Percentiles rank a stretch among this genome's conserved stretches.
These are phyloP conservation scores for Jaculus jaculus DNA, from an alignment of 2,113 vertebrate genomes.

Conservation along the genomic window DNA sequence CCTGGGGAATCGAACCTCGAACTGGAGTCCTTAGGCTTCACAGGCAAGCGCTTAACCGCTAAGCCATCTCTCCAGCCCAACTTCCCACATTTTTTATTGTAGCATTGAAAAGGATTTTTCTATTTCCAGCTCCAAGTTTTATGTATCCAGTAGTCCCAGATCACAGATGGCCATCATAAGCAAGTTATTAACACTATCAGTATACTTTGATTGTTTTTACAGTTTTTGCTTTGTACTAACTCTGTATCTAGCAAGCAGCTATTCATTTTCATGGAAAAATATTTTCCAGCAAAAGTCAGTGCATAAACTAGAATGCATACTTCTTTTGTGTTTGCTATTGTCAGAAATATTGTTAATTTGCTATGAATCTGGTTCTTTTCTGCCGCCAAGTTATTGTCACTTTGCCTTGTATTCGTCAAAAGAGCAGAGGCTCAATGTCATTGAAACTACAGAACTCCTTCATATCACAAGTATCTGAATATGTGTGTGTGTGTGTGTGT, in stretches of 20 bases:
- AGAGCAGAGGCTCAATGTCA: not conserved
- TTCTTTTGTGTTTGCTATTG: not conserved
- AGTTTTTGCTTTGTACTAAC: constrained; percentile 58
- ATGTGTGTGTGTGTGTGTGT: no score
- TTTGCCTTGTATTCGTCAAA: constrained; percentile 45
- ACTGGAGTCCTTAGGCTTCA: no score
- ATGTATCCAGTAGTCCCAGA: constrained; percentile 59
- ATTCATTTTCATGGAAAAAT: constrained; percentile 49
- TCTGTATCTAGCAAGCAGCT: constrained; percentile 56
- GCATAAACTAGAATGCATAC: not conserved
- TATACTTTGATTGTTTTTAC: constrained; percentile 53
- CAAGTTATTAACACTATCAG: constrained; percentile 65
- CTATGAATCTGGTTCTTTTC: not conserved
- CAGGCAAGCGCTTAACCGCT: no score
- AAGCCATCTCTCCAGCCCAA: no score
- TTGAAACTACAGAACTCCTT: constrained; percentile 33
- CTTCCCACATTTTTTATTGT: constrained; percentile 7
- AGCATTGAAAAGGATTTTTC: constrained; percentile 49
- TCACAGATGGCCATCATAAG: constrained; percentile 68
- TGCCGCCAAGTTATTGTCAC: constrained; percentile 2
- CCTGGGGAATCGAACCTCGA: no score
- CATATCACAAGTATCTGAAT: not conserved
- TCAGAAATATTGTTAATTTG: constrained; percentile 56
- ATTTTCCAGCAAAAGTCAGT: constrained; percentile 49
- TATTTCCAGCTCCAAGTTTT: constrained; percentile 81